Percentiles rank a stretch among this genome's conserved stretches.
Evolutionary conservation across 2,113 vertebrate genomes (phyloP).

Genomic region (Eupsittula cactorum): DNA sequence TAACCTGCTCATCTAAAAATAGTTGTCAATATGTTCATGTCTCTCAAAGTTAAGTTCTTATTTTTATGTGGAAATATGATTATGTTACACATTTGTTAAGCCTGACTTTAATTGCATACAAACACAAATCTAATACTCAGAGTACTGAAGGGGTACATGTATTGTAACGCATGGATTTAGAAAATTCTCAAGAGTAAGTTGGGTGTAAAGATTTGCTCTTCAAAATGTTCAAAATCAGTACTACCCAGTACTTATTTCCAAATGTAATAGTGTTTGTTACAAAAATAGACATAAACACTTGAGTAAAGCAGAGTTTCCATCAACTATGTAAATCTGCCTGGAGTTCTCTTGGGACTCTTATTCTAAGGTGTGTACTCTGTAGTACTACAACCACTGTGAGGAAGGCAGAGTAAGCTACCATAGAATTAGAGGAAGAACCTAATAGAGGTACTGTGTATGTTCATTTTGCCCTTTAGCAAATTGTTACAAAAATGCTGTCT

Average conservation of each 20-base stretch:
- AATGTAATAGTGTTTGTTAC: not conserved
- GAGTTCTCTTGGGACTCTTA: not conserved
- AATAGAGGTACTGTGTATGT: not conserved
- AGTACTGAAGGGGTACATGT: not conserved
- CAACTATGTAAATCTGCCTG: not conserved
- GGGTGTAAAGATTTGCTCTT: not conserved
- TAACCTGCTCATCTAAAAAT: conserved; percentile 80
- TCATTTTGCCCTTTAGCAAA: not conserved
- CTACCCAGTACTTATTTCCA: not conserved
- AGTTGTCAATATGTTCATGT: conserved; percentile 63
- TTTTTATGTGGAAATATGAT: not conserved
- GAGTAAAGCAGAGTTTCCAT: not conserved
- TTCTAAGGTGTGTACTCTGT: not conserved
- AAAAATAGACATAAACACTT: not conserved
- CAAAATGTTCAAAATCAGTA: not conserved
- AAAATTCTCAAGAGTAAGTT: not conserved
- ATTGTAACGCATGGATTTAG: not conserved
- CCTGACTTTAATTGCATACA: not conserved
- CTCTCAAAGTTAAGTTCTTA: conserved; percentile 30
- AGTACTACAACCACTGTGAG: not conserved
- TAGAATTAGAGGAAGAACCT: not conserved
- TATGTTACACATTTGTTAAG: not conserved
- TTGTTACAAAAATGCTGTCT: not conserved
- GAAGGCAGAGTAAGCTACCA: not conserved
- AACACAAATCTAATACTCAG: not conserved